These are phyloP conservation scores for Trachelus stipa DNA, from an alignment of 2,888 invertebrate species.

Conservation along the genomic window DNA sequence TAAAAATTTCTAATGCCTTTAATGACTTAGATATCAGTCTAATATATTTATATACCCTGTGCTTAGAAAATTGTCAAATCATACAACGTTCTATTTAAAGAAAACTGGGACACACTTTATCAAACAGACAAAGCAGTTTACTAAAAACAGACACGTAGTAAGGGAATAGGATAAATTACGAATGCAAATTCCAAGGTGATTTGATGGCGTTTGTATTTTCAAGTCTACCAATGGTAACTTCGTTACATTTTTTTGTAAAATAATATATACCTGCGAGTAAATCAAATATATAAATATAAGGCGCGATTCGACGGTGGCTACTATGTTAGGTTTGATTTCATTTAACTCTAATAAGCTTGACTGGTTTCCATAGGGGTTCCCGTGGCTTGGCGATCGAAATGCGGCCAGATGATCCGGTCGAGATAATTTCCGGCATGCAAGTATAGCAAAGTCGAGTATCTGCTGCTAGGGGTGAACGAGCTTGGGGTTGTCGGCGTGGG, in stretches of 20 bases:
- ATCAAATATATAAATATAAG: neutral
- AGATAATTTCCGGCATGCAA: constrained; percentile 4
- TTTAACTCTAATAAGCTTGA: neutral
- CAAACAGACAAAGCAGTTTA: neutral
- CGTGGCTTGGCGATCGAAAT: neutral
- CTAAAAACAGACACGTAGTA: neutral
- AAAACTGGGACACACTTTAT: neutral
- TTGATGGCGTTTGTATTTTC: neutral
- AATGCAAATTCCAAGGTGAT: neutral
- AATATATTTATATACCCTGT: neutral
- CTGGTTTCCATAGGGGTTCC: neutral
- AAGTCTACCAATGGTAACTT: too few species aligned
- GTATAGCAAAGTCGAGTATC: constrained; percentile 8
- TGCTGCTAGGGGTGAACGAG: constrained; percentile 14
- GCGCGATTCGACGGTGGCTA: neutral
- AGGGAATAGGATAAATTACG: neutral
- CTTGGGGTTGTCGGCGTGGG: constrained; percentile 24
- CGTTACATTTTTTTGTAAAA: neutral
- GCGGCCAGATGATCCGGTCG: constrained; percentile 5
- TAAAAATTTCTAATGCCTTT: neutral
- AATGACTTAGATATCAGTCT: neutral
- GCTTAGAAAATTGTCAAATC: neutral
- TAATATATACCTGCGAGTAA: neutral
- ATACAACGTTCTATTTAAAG: neutral
- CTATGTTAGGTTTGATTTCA: neutral